These are phyloP conservation scores for Trilocha varians DNA, from an alignment of 2,888 invertebrate species.

Conservation along the genomic window DNA sequence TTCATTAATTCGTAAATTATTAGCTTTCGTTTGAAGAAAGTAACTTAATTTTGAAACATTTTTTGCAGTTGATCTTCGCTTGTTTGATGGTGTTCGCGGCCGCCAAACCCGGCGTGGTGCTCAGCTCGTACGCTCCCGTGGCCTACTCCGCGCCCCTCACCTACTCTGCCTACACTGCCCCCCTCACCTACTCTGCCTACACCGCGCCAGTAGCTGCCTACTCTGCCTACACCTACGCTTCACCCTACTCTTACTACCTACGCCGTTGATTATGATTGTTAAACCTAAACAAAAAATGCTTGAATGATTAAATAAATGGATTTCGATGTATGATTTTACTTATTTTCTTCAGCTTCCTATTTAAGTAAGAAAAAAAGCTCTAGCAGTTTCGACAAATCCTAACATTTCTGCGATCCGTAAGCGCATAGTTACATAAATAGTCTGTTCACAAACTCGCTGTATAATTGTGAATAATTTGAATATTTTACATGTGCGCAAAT, in stretches of 20 bases:
- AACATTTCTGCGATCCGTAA: no score
- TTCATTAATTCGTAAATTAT: no score
- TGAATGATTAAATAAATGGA: slow-evolving; percentile 1
- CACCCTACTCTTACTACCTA: slow-evolving; percentile 30
- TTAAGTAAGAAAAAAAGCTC: no score
- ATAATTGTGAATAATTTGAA: no score
- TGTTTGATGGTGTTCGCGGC: slow-evolving; percentile 39
- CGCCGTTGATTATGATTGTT: slow-evolving; percentile 12
- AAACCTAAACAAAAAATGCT: background rate
- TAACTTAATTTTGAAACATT: no score
- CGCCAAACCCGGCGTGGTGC: slow-evolving; percentile 23
- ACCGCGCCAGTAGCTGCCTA: slow-evolving; percentile 37
- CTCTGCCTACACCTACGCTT: slow-evolving; percentile 36
- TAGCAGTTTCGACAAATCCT: no score
- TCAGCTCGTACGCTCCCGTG: slow-evolving; percentile 21
- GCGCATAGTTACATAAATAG: no score
- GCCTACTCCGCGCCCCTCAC: slow-evolving; percentile 30
- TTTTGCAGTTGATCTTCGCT: slow-evolving; percentile 37
- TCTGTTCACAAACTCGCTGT: no score
- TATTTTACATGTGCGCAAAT: no score
- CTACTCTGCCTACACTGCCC: slow-evolving; percentile 27
- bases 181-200: slow-evolving; percentile 25
- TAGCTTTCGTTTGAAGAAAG: no score
- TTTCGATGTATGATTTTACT: no score
- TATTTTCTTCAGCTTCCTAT: no score